These are phyloP conservation scores for Pristiophorus japonicus DNA, from an alignment of 2,113 vertebrate species.

Conservation along the genomic window DNA sequence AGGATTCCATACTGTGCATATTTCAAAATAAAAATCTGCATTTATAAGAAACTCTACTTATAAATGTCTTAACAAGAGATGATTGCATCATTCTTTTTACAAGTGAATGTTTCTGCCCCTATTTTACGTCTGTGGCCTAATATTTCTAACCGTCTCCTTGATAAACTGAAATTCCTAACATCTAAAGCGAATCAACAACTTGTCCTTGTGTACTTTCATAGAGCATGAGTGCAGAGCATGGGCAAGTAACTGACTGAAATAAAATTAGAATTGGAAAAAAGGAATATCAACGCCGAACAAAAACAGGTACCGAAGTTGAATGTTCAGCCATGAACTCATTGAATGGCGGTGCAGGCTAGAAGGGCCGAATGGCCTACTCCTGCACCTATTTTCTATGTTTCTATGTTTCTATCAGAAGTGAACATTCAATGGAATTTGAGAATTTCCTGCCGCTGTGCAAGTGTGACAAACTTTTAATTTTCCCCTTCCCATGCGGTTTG, in stretches of 20 bases:
- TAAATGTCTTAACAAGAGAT: background rate
- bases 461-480: no score
- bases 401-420: no score
- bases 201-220: background rate
- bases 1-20: background rate
- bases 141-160: background rate
- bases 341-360: no score
- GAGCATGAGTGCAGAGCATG: background rate
- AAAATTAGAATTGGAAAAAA: no score
- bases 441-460: no score
- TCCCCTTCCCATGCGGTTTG: no score
- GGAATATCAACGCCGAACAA: background rate
- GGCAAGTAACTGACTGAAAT: background rate
- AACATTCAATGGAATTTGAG: no score
- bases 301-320: no score
- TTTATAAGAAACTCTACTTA: background rate
- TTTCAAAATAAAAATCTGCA: background rate
- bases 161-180: background rate
- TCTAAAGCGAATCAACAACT: background rate
- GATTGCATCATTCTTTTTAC: background rate
- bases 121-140: background rate
- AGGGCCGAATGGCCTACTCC: no score
- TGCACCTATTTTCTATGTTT: no score
- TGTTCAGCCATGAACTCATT: no score
- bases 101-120: background rate